Evolutionary conservation across 2,113 vertebrate species (phyloP).

Genomic region (Eulacestoma nigropectus): DNA sequence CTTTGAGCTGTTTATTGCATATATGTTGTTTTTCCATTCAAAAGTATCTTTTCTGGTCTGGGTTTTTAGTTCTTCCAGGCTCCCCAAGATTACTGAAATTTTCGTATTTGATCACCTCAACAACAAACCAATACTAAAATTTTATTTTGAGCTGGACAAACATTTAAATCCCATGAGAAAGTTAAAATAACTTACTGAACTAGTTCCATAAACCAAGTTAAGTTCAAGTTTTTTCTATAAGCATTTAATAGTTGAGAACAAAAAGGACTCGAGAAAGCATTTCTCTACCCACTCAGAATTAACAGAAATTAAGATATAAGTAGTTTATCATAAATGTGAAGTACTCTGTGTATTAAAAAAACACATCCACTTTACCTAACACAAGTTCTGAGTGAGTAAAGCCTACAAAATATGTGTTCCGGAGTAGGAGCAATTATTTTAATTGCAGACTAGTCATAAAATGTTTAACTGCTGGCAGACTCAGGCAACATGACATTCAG

Average conservation of each 20-base stretch:
- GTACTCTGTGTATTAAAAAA: not conserved
- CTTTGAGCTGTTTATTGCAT: accelerated
- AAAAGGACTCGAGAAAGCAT: not conserved
- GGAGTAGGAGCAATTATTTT: not conserved
- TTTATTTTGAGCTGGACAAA: not conserved
- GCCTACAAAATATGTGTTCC: not conserved
- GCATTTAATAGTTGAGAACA: not conserved
- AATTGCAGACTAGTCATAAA: not conserved
- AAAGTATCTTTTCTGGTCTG: not conserved
- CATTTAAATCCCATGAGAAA: not conserved
- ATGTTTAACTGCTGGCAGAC: not conserved
- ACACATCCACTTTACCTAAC: not conserved
- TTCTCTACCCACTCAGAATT: not conserved
- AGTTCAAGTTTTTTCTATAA: not conserved
- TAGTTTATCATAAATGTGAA: not conserved
- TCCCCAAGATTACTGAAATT: not conserved
- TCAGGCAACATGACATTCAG: not conserved
- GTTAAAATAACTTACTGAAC: not conserved
- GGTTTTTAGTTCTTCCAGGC: not conserved
- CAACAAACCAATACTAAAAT: not conserved
- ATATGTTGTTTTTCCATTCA: not conserved
- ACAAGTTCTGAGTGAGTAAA: not conserved
- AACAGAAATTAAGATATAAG: not conserved
- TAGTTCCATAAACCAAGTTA: not conserved
- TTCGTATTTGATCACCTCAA: not conserved